A percentile compares a stretch with the other conserved stretches of the same genome.
Evolutionary conservation across 2,797 vertebrate genomes (phyloP).

Genomic region (Sebastes taczanowskii): DNA sequence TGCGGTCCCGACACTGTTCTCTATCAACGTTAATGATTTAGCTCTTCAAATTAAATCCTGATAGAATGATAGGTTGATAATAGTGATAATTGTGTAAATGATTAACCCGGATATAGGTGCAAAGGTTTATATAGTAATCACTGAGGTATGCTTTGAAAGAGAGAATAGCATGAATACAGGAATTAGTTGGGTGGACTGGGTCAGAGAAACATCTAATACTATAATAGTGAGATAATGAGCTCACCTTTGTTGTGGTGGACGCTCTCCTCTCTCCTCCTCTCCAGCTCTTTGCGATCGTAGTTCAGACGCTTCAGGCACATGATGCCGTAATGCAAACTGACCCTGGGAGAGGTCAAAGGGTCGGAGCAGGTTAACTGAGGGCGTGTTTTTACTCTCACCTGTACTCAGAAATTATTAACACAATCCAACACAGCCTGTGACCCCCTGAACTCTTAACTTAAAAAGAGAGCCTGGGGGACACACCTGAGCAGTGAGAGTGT

Average conservation of each 20-base stretch:
- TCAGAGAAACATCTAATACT: not conserved
- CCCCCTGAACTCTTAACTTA: conserved; percentile 12
- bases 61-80: not conserved
- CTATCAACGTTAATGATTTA: not conserved
- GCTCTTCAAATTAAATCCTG: not conserved
- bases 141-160: not conserved
- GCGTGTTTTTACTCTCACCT: conserved; percentile 35
- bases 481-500: conserved; percentile 38
- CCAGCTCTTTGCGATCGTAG: conserved; percentile 94
- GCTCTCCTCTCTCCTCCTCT: conserved; percentile 90
- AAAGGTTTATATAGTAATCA: not conserved
- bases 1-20: not conserved
- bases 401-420: conserved; percentile 37
- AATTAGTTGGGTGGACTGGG: not conserved
- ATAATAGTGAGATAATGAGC: conserved; percentile 3
- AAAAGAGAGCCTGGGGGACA: conserved; percentile 36
- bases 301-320: conserved; percentile 96
- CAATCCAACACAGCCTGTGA: conserved; percentile 21
- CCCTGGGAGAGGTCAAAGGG: conserved; percentile 78
- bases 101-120: not conserved
- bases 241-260: conserved; percentile 90
- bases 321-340: conserved; percentile 94
- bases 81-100: not conserved
- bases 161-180: not conserved
- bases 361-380: conserved; percentile 42